Conservation (phyloP, 2,113 vertebrate species). For the Bos taurus region DNA sequence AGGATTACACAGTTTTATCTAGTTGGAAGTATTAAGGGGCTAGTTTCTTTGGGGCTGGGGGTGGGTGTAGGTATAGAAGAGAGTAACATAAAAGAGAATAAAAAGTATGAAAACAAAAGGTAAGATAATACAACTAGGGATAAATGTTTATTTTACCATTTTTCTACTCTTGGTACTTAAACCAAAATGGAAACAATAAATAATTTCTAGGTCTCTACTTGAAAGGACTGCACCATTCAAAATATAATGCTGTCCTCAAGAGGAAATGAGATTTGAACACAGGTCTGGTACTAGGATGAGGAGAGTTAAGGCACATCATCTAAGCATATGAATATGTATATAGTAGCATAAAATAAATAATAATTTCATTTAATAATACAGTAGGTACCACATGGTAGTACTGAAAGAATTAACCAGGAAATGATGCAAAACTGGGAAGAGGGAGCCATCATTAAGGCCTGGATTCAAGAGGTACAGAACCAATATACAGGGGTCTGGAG, state of each 20-base stretch:
- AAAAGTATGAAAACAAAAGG: background rate
- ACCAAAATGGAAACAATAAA: background rate
- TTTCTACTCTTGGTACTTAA: background rate
- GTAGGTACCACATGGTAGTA: background rate
- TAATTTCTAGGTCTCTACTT: background rate
- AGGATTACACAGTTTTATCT: background rate
- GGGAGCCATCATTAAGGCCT: background rate
- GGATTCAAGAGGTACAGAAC: background rate
- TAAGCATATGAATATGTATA: background rate
- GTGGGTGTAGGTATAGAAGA: background rate
- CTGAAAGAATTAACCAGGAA: background rate
- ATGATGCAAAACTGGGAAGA: background rate
- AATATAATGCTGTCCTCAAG: background rate
- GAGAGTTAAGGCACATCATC: background rate
- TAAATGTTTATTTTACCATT: background rate
- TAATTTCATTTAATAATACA: background rate
- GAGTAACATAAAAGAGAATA: background rate
- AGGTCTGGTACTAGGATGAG: background rate
- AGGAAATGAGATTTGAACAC: background rate
- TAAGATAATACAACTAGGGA: background rate
- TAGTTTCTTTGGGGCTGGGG: background rate
- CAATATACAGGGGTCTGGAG: background rate
- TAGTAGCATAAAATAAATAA: background rate
- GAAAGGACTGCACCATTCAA: background rate
- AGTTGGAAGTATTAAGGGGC: background rate